Conservation (phyloP, 2,113 vertebrate genomes). For the Plotosus lineatus region DNA sequence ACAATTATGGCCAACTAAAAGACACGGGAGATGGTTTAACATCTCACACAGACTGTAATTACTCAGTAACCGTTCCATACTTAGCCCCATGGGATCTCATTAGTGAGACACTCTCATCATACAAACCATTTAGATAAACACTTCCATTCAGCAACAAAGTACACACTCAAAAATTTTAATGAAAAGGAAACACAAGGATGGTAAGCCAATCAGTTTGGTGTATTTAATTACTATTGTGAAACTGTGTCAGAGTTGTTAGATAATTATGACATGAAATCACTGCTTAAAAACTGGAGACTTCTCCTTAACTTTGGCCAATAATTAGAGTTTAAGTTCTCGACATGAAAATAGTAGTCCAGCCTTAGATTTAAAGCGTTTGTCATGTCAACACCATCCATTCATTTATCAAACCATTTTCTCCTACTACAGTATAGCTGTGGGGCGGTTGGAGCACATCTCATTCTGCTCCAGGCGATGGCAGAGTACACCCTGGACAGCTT, state of each 20-base stretch:
- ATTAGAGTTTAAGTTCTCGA: constrained; percentile 64
- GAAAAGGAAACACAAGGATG: constrained; percentile 77
- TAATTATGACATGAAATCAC: constrained; percentile 77
- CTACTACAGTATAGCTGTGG: too few relatives aligned
- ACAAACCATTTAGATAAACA: constrained; percentile 80
- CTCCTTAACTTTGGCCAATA: constrained; percentile 74
- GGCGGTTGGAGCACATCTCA: too few relatives aligned
- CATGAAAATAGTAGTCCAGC: constrained; percentile 41
- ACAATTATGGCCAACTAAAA: constrained; percentile 82
- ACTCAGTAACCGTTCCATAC: constrained; percentile 83
- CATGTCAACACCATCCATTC: background rate
- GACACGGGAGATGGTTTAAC: constrained; percentile 79
- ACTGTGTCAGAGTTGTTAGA: constrained; percentile 73
- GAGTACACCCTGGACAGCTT: too few relatives aligned
- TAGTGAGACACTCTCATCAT: constrained; percentile 81
- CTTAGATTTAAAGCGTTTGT: background rate
- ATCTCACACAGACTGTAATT: constrained; percentile 80
- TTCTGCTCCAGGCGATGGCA: too few relatives aligned
- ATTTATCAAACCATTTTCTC: too few relatives aligned
- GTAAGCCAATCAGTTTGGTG: constrained; percentile 80
- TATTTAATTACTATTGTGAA: constrained; percentile 83
- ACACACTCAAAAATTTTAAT: constrained; percentile 80
- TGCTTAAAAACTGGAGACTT: constrained; percentile 69
- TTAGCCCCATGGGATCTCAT: constrained; percentile 88
- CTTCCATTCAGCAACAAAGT: constrained; percentile 83